Evolutionary conservation across 2,797 vertebrate genomes (phyloP), one percentile per base, ranked within the genome.

Genomic region (Siniperca undulata): DNA sequence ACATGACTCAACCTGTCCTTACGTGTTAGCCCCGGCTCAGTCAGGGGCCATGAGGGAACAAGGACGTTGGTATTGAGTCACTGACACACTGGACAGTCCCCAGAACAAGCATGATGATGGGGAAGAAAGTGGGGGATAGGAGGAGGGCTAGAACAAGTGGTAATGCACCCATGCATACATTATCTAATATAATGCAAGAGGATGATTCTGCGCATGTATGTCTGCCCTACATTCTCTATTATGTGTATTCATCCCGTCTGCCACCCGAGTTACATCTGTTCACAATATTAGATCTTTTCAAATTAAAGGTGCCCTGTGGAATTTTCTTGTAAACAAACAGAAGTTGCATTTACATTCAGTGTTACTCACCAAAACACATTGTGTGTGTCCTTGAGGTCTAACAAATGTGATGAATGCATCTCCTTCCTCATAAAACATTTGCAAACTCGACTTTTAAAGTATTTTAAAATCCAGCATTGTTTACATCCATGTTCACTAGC

Each of bases 1-100:
- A 86, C 83, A 92, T 95, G 94, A 95, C 89, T 95, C 94, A 94
- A 85, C 85, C 93, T 95, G 94, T 95, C 94, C 93, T 72, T 78
- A 34, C 34, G 62, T 24, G 87, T 95, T 94, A 95, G 90, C 81
- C 89, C 78, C 11, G 74, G 72, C 93, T 84, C 90, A 78, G 92
- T 94, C 92, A 93, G 87, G 30, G 81, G 79, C 86, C 86, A 85
- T 81, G 87, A 93, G 92, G 92, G 88, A 90, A 92, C 88, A 84
- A 83, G 90, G 88, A 86, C 87, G 44, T 83, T 78, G 81, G 86
- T 91, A 77, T 81, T 94, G 93, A 95, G 92, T 94, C 93, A 95
- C 92, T 85, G 92, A 92, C 92, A 85, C 83, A 66, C 84, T 88
- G 90, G 93, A 93, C 92, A 88, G 80, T 82, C 82, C 88, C 85